Evolutionary conservation across 2,797 vertebrate genomes (phyloP).

Genomic region (Falco cherrug): DNA sequence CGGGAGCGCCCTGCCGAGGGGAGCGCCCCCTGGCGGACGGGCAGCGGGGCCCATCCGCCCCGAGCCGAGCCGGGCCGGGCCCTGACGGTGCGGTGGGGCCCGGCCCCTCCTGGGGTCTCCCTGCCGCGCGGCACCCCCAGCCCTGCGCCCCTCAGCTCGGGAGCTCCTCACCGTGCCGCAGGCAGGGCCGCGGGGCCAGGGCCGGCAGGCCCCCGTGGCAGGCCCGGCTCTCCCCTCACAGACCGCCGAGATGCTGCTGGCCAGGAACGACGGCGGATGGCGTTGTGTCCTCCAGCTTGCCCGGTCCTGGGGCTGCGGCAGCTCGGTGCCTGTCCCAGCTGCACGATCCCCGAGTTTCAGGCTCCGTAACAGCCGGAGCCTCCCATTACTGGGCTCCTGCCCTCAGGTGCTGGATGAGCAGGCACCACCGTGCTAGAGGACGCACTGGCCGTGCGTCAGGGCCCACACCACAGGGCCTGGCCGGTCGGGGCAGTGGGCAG

Average conservation of each 20-base stretch:
- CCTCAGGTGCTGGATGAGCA: not conserved
- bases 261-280: fast-evolving
- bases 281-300: not conserved
- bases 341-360: not conserved
- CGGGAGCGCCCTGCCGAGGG: not conserved
- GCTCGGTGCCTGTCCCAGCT: fast-evolving
- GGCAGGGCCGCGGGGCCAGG: not conserved
- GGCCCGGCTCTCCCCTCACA: not conserved
- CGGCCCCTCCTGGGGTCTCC: not conserved
- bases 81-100: too few species aligned
- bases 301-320: not conserved
- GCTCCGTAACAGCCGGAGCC: fast-evolving
- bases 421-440: not conserved
- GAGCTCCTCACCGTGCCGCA: not conserved
- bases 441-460: fast-evolving
- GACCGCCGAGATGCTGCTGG: fast-evolving
- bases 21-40: not conserved
- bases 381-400: not conserved
- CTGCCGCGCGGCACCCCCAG: too few species aligned
- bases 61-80: too few species aligned
- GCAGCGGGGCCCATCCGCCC: not conserved
- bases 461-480: not conserved
- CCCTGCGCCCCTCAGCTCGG: not conserved
- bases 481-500: not conserved
- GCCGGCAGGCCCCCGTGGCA: not conserved